phyloP scores from a whole-genome alignment of 2,888 invertebrate genomes.

The Trichopria drosophilae region DNA sequence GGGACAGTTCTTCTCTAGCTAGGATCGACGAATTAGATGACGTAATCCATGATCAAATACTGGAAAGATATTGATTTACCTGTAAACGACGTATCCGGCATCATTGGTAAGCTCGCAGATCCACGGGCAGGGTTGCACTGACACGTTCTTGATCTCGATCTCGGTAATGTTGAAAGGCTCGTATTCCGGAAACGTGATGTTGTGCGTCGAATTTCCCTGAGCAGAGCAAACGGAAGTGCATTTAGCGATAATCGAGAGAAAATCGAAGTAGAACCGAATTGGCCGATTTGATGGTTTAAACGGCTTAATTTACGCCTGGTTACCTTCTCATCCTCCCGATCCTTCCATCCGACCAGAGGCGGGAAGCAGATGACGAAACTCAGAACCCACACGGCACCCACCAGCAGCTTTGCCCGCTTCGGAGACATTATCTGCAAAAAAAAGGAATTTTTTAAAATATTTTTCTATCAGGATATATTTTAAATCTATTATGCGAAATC shows the following conservation, averaged over 20 bases:
- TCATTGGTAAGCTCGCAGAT: constrained; percentile 92
- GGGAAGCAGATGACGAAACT: constrained; percentile 97
- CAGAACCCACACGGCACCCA: constrained; percentile 91
- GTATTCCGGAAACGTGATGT: constrained; percentile 31
- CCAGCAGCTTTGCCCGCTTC: constrained; percentile 80
- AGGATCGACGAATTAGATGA: neutral
- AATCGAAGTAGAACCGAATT: constrained; percentile 57
- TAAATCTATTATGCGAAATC: no score
- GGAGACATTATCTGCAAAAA: constrained; percentile 81
- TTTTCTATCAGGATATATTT: no score
- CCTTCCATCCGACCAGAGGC: constrained; percentile 92
- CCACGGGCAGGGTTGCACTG: constrained; percentile 73
- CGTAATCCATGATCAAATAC: neutral
- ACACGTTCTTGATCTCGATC: constrained; percentile 33
- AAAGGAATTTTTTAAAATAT: no score
- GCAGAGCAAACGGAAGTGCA: neutral
- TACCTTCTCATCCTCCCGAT: no score
- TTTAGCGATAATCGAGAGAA: constrained; percentile 16
- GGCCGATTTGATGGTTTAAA: no score
- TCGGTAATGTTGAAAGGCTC: constrained; percentile 52
- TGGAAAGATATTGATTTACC: constrained; percentile 43
- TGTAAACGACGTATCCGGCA: constrained; percentile 92
- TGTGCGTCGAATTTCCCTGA: constrained; percentile 40
- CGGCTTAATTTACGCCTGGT: no score
- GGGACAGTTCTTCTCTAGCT: neutral